Conservation (phyloP, 2,888 invertebrate genomes). For the Ceraclea dissimilis region DNA sequence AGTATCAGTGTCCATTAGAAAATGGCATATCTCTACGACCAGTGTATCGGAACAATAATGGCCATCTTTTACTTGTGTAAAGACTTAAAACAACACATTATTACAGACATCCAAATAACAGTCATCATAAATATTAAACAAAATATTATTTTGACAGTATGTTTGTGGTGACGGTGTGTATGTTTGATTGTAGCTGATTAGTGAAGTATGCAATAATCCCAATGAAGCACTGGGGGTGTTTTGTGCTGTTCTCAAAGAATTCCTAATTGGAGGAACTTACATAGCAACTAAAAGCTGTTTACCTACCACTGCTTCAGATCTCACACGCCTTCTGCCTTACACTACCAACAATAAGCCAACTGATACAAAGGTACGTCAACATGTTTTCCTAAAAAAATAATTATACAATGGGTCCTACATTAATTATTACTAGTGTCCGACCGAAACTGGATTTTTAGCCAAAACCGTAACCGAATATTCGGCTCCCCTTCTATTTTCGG, state of each 20-base stretch:
- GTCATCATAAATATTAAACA: too few relatives aligned
- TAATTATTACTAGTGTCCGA: too few relatives aligned
- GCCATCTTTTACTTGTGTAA: too few relatives aligned
- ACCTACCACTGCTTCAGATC: conserved; percentile 59
- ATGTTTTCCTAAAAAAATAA: not conserved
- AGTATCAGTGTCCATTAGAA: too few relatives aligned
- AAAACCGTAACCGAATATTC: too few relatives aligned
- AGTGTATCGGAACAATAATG: too few relatives aligned
- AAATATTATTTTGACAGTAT: too few relatives aligned
- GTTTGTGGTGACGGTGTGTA: not conserved
- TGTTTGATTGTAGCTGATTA: conserved; percentile 45
- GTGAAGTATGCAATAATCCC: conserved; percentile 44
- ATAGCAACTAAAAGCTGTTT: conserved; percentile 64
- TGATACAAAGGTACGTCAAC: conserved; percentile 50
- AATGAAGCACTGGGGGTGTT: conserved; percentile 42
- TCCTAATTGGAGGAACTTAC: conserved; percentile 67
- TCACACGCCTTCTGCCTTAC: conserved; percentile 64
- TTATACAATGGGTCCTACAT: not conserved
- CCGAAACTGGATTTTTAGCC: too few relatives aligned
- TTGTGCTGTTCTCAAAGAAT: conserved; percentile 70
- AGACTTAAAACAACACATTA: too few relatives aligned
- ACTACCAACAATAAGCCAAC: conserved; percentile 56
- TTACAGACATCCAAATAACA: too few relatives aligned
- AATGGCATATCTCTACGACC: too few relatives aligned
- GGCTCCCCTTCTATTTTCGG: too few relatives aligned